phyloP scores from a whole-genome alignment of 92 coral and sea anemone genomes.

The Heteractis magnifica region DNA sequence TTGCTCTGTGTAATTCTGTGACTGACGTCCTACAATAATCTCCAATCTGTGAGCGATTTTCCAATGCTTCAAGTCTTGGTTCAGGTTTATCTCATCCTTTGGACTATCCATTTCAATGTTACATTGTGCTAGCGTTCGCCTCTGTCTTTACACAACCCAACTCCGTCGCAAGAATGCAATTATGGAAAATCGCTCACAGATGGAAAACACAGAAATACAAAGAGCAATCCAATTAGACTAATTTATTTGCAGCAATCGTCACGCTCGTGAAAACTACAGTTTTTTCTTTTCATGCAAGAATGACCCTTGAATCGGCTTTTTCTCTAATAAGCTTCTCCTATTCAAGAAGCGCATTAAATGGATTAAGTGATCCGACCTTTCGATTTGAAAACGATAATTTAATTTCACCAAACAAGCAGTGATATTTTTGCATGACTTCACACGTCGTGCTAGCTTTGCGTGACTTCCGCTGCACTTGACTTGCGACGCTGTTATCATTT shows the following conservation, averaged over 20 bases:
- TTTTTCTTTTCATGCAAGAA: background rate
- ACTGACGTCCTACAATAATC: no score
- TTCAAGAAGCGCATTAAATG: background rate
- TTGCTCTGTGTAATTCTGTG: no score
- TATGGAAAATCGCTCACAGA: background rate
- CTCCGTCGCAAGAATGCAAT: background rate
- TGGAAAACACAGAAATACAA: background rate
- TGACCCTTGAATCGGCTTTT: background rate
- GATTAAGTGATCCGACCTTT: background rate
- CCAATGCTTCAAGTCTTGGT: background rate
- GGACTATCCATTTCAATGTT: no score
- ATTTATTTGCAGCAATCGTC: background rate
- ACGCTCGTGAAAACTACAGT: background rate
- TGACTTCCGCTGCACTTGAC: constrained; percentile 6
- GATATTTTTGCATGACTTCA: background rate
- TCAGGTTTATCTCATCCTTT: no score
- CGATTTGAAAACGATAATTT: background rate
- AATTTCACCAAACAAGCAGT: background rate
- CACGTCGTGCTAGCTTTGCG: background rate
- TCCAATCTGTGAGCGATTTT: no score
- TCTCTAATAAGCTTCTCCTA: background rate
- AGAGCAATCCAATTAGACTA: background rate
- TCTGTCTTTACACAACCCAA: no score
- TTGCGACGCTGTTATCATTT: background rate
- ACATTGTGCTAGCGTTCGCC: no score